Conservation (phyloP, 2,888 invertebrate genomes). For the Amphipoea lucens region DNA sequence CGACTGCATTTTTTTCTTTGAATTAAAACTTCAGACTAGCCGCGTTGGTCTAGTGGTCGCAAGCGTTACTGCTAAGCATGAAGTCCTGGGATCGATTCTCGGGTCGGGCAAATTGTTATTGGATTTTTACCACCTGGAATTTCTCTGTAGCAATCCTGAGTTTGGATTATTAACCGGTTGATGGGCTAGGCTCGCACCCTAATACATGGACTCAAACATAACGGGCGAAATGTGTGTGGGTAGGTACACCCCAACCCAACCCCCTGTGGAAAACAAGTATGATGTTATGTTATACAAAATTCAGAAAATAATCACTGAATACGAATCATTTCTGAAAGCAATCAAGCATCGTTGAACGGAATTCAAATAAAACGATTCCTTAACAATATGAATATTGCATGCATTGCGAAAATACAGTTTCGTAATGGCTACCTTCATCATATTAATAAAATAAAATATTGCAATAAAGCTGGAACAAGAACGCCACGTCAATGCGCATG, state of each 20-base stretch:
- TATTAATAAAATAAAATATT: slow-evolving; percentile 47
- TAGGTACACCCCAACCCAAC: not conserved
- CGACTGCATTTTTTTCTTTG: not conserved
- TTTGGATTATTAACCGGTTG: no score
- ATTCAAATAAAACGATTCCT: slow-evolving; percentile 25
- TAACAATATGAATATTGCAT: slow-evolving; percentile 38
- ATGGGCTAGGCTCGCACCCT: no score
- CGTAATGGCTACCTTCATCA: not conserved
- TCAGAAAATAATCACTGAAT: not conserved
- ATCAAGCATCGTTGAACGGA: slow-evolving; percentile 20
- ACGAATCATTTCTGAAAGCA: slow-evolving; percentile 11
- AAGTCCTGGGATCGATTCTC: no score
- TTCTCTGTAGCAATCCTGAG: no score
- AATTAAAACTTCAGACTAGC: no score
- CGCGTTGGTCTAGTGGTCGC: no score
- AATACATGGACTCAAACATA: not conserved
- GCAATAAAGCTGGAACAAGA: slow-evolving; percentile 17
- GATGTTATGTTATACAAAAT: not conserved
- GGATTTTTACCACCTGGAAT: no score
- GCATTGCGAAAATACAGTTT: slow-evolving; percentile 1
- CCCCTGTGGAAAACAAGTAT: not conserved
- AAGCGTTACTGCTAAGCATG: no score
- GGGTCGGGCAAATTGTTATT: no score
- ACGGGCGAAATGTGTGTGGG: not conserved
- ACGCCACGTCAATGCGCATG: slow-evolving; percentile 12